Conservation (phyloP, 2,888 invertebrate species). For the Sthenelais limicola region DNA sequence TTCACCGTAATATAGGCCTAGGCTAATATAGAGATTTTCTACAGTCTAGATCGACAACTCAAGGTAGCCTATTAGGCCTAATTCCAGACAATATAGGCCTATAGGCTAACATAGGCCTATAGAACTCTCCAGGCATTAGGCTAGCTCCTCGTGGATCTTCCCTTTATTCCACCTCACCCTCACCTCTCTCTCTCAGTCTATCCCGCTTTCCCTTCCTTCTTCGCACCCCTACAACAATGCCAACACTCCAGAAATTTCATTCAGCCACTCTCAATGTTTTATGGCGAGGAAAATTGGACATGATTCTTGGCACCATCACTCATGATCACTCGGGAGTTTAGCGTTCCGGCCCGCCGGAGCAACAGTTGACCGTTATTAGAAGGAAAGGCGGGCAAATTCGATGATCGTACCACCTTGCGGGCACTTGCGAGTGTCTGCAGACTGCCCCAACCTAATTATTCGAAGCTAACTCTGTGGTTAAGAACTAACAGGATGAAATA, state of each 20-base stretch:
- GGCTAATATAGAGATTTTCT: no score
- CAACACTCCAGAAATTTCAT: conserved; percentile 1
- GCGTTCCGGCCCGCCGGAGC: conserved; percentile 1
- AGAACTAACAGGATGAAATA: conserved; percentile 32
- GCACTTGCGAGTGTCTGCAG: neutral
- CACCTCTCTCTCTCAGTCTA: neutral
- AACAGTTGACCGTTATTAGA: conserved; percentile 36
- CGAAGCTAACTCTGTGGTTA: conserved; percentile 32
- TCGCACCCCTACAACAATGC: neutral
- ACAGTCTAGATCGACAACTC: no score
- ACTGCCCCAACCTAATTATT: neutral
- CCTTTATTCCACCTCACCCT: neutral
- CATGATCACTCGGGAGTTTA: neutral
- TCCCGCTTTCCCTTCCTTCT: neutral
- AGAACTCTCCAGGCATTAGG: no score
- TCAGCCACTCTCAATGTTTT: conserved; percentile 22
- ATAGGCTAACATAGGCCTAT: no score
- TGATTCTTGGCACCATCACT: neutral
- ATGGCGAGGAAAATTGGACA: conserved; percentile 24
- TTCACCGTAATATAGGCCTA: no score
- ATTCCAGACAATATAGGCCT: no score
- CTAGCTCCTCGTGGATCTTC: no score
- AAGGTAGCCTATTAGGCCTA: no score
- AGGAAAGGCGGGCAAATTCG: conserved; percentile 28
- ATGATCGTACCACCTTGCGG: neutral